Conservation (phyloP, 2,888 invertebrate species). For the Cistogaster globosa region DNA sequence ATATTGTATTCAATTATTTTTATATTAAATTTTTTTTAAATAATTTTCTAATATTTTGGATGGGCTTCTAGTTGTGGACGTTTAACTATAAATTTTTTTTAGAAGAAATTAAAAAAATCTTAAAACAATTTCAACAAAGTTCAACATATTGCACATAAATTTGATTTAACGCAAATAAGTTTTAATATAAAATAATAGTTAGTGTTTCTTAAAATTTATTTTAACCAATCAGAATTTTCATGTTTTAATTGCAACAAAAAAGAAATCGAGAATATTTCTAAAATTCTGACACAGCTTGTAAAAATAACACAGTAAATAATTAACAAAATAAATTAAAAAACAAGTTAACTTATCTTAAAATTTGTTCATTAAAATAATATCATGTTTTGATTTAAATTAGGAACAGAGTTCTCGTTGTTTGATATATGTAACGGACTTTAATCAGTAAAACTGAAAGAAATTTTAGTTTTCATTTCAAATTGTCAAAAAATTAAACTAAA, state of each 20-base stretch:
- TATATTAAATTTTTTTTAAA: conserved; percentile 12
- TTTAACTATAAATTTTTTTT: conserved; percentile 70
- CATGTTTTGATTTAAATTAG: no score
- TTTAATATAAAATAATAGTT: not conserved
- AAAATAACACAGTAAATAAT: no score
- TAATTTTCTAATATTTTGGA: conserved; percentile 73
- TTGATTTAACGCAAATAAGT: not conserved
- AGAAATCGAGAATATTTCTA: no score
- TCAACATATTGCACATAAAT: conserved; percentile 5
- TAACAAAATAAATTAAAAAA: no score
- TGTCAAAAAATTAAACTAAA: not conserved
- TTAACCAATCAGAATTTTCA: no score
- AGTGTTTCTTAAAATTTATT: not conserved
- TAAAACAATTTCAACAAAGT: conserved; percentile 36
- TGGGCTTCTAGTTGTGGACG: conserved; percentile 79
- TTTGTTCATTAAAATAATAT: no score
- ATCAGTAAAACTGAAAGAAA: no score
- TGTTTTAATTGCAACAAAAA: no score
- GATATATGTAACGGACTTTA: not conserved
- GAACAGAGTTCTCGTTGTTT: not conserved
- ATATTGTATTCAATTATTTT: conserved; percentile 66
- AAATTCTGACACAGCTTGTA: no score
- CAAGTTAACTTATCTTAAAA: no score
- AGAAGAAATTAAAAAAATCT: conserved; percentile 6
- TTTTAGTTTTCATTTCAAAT: not conserved